These are phyloP conservation scores for Zaprionus vittiger DNA, from an alignment of 1,140 invertebrate species.

Conservation along the genomic window DNA sequence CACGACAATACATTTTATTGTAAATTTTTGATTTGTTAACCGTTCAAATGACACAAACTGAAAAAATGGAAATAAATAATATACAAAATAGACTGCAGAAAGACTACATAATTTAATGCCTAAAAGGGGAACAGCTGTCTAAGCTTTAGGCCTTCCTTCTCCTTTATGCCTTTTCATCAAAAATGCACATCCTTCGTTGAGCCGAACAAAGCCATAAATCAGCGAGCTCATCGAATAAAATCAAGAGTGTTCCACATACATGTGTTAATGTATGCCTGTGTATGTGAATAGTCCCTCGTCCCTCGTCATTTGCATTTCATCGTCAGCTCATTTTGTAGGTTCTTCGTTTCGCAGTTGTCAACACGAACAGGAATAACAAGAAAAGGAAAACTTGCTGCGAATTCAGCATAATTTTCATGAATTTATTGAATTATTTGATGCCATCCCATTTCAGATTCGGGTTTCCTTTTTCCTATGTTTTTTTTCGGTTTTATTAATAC, in stretches of 20 bases:
- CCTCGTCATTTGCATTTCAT: conserved; percentile 1
- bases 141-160: background rate
- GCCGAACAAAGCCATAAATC: conserved; percentile 15
- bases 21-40: no score
- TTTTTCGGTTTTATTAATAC: background rate
- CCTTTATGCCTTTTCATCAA: background rate
- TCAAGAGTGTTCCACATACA: background rate
- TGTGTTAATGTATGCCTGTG: background rate
- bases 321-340: no score
- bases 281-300: background rate
- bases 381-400: background rate
- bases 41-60: no score
- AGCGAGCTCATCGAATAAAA: background rate
- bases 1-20: no score
- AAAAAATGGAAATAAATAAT: no score
- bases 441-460: background rate
- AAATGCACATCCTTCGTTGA: background rate
- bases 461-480: background rate
- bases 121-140: background rate
- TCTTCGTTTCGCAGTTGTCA: conserved; percentile 2
- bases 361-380: conserved; percentile 2
- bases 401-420: conserved; percentile 13
- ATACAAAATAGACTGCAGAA: background rate
- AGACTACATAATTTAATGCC: background rate
- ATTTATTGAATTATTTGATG: conserved; percentile 14